These are phyloP conservation scores for Chrysopilus asiliformis DNA, from an alignment of 2,888 invertebrate species.

Conservation along the genomic window DNA sequence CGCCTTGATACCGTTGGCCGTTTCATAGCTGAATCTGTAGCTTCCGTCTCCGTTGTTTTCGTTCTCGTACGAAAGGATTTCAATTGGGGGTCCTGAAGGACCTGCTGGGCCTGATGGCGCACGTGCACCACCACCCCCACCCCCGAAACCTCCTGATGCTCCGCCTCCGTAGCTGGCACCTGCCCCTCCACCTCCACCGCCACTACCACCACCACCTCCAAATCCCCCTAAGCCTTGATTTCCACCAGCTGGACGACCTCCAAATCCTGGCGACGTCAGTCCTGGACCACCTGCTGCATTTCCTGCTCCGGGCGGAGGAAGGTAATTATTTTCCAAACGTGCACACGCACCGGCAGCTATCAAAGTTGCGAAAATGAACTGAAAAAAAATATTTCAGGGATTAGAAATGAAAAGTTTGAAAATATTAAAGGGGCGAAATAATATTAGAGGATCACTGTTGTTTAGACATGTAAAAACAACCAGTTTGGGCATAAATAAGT, in stretches of 20 bases:
- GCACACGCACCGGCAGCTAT: constrained; percentile 37
- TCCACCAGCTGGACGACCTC: constrained; percentile 30
- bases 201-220: constrained; percentile 16
- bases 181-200: constrained; percentile 1
- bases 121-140: constrained; percentile 9
- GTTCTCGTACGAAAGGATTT: constrained; percentile 43
- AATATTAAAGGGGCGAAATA: too few relatives aligned
- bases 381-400: constrained; percentile 23
- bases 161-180: constrained; percentile 9
- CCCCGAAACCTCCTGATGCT: constrained; percentile 5
- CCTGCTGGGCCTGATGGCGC: constrained; percentile 21
- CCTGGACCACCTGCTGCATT: constrained; percentile 35
- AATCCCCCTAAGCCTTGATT: constrained; percentile 9
- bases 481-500: too few relatives aligned
- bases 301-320: constrained; percentile 41
- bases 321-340: constrained; percentile 43
- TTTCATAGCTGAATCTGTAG: constrained; percentile 47
- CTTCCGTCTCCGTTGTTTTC: constrained; percentile 31
- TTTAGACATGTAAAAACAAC: too few relatives aligned
- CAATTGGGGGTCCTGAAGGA: constrained; percentile 36
- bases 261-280: constrained; percentile 27
- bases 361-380: constrained; percentile 37
- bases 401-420: too few relatives aligned
- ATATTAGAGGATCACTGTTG: too few relatives aligned
- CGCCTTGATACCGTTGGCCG: constrained; percentile 48